Percentiles rank a stretch among this genome's conserved stretches.
Conservation (phyloP, 2,888 invertebrate species). For the Margaritifera margaritifera region DNA sequence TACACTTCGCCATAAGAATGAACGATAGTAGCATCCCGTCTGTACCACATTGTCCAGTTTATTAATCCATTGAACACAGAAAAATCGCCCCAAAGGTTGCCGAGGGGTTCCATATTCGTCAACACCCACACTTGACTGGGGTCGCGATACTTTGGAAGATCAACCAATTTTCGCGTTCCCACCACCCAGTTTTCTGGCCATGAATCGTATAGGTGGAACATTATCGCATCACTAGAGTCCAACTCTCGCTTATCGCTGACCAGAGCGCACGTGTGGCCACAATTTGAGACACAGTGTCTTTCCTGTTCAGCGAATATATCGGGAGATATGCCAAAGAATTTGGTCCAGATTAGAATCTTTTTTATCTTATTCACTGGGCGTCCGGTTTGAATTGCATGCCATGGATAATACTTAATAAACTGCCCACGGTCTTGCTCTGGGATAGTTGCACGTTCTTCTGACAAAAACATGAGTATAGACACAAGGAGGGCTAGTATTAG, state of each 20-base stretch:
- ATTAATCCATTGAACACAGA: slow-evolving; percentile 18
- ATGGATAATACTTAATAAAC: too few relatives aligned
- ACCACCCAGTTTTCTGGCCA: slow-evolving; percentile 21
- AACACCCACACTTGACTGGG: slow-evolving; percentile 30
- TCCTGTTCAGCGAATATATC: too few relatives aligned
- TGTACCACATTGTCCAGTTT: slow-evolving; percentile 27
- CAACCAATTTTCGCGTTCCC: slow-evolving; percentile 22
- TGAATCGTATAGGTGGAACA: slow-evolving; percentile 22
- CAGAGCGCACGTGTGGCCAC: slow-evolving; percentile 17
- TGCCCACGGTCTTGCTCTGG: too few relatives aligned
- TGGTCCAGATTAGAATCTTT: too few relatives aligned
- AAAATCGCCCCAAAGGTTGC: slow-evolving; percentile 19
- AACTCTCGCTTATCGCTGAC: slow-evolving; percentile 19
- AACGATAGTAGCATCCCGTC: slow-evolving; percentile 13
- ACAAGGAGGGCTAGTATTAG: too few relatives aligned
- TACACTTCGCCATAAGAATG: slow-evolving; percentile 12
- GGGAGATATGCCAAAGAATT: too few relatives aligned
- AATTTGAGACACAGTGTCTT: background rate
- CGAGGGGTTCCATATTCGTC: slow-evolving; percentile 19
- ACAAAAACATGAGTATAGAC: too few relatives aligned
- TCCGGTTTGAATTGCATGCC: too few relatives aligned
- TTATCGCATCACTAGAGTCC: slow-evolving; percentile 14
- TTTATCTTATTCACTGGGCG: too few relatives aligned
- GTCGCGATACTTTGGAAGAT: slow-evolving; percentile 36
- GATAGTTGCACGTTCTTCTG: too few relatives aligned